These are phyloP conservation scores for Drosophila bipectinata DNA, from an alignment of 1,140 invertebrate species.

Conservation along the genomic window DNA sequence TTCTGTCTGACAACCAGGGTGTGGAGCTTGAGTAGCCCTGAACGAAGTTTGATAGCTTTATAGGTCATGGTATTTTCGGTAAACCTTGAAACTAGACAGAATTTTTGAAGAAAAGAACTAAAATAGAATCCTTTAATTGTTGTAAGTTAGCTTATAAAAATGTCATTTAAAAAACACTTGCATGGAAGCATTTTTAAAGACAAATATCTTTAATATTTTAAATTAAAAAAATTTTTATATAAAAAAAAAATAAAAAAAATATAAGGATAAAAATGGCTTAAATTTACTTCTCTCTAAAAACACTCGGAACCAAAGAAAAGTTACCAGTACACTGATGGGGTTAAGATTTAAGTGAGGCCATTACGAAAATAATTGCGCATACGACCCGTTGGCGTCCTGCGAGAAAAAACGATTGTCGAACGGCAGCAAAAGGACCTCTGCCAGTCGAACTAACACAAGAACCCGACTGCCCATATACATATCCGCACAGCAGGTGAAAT, in stretches of 20 bases:
- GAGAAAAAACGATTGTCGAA: constrained; percentile 19
- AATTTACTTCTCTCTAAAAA: no score
- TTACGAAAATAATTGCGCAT: constrained; percentile 42
- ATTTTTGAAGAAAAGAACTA: background rate
- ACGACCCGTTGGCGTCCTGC: constrained; percentile 39
- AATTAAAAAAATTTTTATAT: no score
- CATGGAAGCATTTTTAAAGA: no score
- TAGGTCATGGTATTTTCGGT: background rate
- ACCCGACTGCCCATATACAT: background rate
- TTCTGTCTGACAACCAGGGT: constrained; percentile 24
- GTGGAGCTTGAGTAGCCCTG: background rate
- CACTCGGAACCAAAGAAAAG: background rate
- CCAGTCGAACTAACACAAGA: constrained; percentile 1
- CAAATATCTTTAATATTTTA: no score
- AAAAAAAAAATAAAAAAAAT: no score
- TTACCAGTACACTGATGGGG: background rate
- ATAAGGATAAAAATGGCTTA: no score
- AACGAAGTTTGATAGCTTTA: no score
- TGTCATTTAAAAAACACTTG: no score
- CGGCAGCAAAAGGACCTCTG: constrained; percentile 5
- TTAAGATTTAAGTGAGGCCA: constrained; percentile 44
- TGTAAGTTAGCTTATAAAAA: no score
- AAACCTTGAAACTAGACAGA: background rate
- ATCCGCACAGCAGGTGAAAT: constrained; percentile 23
- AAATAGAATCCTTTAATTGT: no score